Base-by-base conservation (phyloP, 2,888 invertebrate species). In the Caenorhabditis imperialis region DNA sequence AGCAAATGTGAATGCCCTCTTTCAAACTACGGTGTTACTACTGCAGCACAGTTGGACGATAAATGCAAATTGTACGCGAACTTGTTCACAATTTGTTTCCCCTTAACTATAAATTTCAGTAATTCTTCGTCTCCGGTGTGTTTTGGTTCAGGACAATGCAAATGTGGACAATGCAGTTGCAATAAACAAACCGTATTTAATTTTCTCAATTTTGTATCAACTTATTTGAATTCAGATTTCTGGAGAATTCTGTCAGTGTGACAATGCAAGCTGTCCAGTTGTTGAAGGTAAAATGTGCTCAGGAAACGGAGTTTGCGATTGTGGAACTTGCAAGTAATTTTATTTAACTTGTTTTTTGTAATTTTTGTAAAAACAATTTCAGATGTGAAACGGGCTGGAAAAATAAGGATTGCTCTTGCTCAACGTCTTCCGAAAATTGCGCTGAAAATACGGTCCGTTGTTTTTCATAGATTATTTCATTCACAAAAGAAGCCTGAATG, bases 181-280 rank as follows among this genome's bases (percentile, higher is more conserved):
- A 57, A 57, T 6, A 61, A 51, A 6, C 57, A 55, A 18, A 75
- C 78, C 38, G 79, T 79, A 60, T 48, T 20, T 72, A 27, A 4
- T 30, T 22, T 20, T 40, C 44, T 44, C 30, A 61, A 8, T 54
- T 42, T 45, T 53, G 8, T 44, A 25, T 4, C 18, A 16, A 16
- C 25, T 65, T 37, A 10, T 53, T 23, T n/a, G 7, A 20, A 5
- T 79, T 42, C 50, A 86, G 80, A 63, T 76, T 16, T 63, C 74
- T 23, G 87, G 87, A 35, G 69, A 83, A 44, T 88, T 79, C 74
- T 87, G 87, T 71, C 83, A 87, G 47, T 86, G 87, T 71, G 84
- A 87, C 61, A 80, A 79, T 62, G 65, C 51, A 18, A 42, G 69
- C 12, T 86, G 85, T 47, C 86, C 88, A n/a, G 61, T 60, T 18